Conservation (phyloP, 2,888 invertebrate genomes). For the Folsomia candida region DNA sequence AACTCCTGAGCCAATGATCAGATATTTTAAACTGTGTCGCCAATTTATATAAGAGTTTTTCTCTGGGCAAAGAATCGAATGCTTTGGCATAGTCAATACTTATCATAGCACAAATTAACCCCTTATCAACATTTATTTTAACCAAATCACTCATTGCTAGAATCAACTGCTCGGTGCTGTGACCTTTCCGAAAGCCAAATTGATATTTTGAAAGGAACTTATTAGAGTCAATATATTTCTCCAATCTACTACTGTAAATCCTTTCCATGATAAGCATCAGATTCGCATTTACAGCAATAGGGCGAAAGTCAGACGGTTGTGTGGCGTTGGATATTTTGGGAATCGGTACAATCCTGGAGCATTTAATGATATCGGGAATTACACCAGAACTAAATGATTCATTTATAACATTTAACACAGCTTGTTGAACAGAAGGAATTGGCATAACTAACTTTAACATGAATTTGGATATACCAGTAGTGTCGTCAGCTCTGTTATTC, state of each 20-base stretch:
- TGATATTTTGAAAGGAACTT: not conserved
- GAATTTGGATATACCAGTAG: too few relatives aligned
- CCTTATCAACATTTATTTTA: not conserved
- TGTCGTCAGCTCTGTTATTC: too few relatives aligned
- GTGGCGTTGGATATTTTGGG: not conserved
- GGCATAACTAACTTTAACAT: too few relatives aligned
- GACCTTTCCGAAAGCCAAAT: too few relatives aligned
- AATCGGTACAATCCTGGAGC: not conserved
- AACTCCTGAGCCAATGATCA: too few relatives aligned
- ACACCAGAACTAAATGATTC: too few relatives aligned
- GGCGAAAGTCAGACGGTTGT: not conserved
- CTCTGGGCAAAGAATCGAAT: not conserved
- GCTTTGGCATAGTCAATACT: not conserved
- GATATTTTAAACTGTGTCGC: too few relatives aligned
- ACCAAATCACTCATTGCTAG: constrained; percentile 6
- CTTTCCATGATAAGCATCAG: constrained; percentile 11
- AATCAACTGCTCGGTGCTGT: constrained; percentile 9
- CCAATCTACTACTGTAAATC: not conserved
- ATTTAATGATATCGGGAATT: not conserved
- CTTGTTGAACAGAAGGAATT: too few relatives aligned
- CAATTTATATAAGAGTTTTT: not conserved
- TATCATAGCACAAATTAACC: not conserved
- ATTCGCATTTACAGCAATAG: not conserved
- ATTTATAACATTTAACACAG: too few relatives aligned
- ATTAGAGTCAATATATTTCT: not conserved